These are phyloP conservation scores for Crypturellus tataupa DNA, from an alignment of 2,797 vertebrate species.

Conservation along the genomic window DNA sequence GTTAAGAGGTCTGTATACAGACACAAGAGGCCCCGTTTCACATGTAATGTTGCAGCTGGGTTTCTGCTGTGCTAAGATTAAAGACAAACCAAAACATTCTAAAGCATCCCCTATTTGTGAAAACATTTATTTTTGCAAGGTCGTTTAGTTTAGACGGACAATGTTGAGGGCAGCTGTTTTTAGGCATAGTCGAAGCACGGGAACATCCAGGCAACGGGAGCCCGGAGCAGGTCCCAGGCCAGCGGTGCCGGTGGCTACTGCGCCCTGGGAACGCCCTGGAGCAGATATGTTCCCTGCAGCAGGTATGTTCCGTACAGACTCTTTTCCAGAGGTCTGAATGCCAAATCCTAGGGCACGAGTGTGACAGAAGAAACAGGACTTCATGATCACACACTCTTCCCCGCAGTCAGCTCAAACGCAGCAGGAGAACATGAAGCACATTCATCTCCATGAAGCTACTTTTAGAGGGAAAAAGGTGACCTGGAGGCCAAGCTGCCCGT, in stretches of 20 bases:
- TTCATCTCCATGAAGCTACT: constrained; percentile 21
- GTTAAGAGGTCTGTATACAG: rapidly evolving
- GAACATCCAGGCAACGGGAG: background rate
- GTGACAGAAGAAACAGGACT: background rate
- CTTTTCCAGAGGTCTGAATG: background rate
- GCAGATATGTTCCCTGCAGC: background rate
- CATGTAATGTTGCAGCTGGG: background rate
- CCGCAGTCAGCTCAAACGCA: background rate
- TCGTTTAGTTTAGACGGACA: background rate
- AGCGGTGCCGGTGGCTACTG: rapidly evolving
- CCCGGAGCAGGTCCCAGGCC: too few relatives aligned
- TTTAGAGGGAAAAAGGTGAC: constrained; percentile 17
- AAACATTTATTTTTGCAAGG: background rate
- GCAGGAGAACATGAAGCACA: background rate
- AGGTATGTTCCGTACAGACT: background rate
- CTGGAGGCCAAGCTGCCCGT: background rate
- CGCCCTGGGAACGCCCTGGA: background rate
- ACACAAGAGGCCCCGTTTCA: background rate
- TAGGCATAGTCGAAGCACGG: rapidly evolving
- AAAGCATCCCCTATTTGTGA: background rate
- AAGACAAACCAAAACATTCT: background rate
- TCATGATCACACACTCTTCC: rapidly evolving
- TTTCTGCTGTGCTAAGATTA: background rate
- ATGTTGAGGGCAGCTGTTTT: background rate
- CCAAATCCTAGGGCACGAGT: background rate